These are phyloP conservation scores for Sapayoa aenigma DNA, from an alignment of 2,113 vertebrate species.

Conservation along the genomic window DNA sequence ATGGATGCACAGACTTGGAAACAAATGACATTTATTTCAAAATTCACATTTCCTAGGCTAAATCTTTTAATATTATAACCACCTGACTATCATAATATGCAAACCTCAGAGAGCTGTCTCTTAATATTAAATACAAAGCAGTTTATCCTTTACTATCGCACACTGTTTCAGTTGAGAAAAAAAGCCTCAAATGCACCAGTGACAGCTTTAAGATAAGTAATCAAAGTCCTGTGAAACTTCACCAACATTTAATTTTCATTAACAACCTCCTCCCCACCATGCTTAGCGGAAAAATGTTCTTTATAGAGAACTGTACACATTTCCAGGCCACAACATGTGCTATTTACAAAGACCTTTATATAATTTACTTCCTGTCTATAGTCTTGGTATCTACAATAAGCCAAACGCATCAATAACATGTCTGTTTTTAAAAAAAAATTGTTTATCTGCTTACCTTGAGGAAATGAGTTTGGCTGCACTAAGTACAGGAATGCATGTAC, in stretches of 20 bases:
- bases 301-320: not conserved
- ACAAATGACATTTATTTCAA: not conserved
- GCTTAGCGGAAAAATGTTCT: not conserved
- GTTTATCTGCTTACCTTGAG: conserved; percentile 82
- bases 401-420: not conserved
- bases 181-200: not conserved
- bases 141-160: not conserved
- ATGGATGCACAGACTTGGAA: not conserved
- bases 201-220: not conserved
- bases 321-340: not conserved
- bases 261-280: not conserved
- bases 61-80: not conserved
- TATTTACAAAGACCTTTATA: not conserved
- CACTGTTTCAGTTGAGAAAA: not conserved
- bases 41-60: not conserved
- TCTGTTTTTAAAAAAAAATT: not conserved
- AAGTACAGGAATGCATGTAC: conserved; percentile 83
- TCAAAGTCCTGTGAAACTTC: not conserved
- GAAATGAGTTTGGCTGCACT: conserved; percentile 89
- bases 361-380: not conserved
- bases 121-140: not conserved
- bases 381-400: not conserved
- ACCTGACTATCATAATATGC: not conserved
- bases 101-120: not conserved
- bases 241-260: not conserved